These are phyloP conservation scores for Tupaia tana DNA, from an alignment of 2,113 vertebrate genomes.

Conservation along the genomic window DNA sequence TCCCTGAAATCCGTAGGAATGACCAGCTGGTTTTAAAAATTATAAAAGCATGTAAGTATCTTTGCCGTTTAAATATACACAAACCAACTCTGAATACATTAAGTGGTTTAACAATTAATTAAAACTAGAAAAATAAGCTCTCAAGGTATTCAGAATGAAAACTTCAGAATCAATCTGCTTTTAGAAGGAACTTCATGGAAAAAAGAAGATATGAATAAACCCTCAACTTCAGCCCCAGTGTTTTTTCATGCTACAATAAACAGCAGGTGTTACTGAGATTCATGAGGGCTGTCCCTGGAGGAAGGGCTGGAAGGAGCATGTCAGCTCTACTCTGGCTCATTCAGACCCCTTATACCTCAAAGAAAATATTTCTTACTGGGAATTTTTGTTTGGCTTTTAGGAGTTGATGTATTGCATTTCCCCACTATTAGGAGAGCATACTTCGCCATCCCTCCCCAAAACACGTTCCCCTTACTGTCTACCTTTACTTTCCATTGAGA, in stretches of 20 bases:
- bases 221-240: neutral
- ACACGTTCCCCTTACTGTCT: neutral
- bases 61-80: neutral
- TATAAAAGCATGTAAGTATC: neutral
- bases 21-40: neutral
- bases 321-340: neutral
- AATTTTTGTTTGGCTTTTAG: neutral
- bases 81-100: neutral
- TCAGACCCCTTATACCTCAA: neutral
- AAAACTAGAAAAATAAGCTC: neutral
- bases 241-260: neutral
- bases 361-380: neutral
- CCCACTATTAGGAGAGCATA: neutral
- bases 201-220: neutral
- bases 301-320: neutral
- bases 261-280: neutral
- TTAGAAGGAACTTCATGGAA: neutral
- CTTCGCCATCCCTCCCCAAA: neutral
- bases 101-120: neutral
- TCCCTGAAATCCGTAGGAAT: neutral
- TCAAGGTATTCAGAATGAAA: constrained; percentile 38
- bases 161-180: neutral
- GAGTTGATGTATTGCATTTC: neutral
- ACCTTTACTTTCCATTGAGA: neutral
- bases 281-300: neutral